Evolutionary conservation across 2,797 vertebrate genomes (phyloP).

Genomic region (Apogon hyalosoma): DNA sequence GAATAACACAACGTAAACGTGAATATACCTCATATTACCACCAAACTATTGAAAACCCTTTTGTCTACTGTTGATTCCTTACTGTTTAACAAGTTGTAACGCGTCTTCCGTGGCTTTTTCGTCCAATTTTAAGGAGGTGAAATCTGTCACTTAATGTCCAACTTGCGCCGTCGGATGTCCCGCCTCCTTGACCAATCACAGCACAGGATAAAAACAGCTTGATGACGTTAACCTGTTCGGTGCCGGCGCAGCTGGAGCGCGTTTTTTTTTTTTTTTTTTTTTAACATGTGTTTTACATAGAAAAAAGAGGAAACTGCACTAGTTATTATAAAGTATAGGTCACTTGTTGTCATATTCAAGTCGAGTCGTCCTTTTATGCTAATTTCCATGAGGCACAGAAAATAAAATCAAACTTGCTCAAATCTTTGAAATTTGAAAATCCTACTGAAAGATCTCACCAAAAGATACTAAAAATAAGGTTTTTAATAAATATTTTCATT

Average conservation of each 20-base stretch:
- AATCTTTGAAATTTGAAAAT: too few relatives aligned
- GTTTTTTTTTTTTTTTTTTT: too few relatives aligned
- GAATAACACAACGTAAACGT: conserved; percentile 34
- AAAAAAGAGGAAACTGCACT: too few relatives aligned
- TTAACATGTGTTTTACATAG: not conserved
- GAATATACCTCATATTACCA: conserved; percentile 14
- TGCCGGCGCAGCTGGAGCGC: conserved; percentile 5
- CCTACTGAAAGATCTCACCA: too few relatives aligned
- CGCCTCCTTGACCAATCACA: conserved; percentile 73
- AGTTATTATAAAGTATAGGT: too few relatives aligned
- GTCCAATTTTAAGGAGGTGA: conserved; percentile 69
- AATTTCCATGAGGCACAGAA: too few relatives aligned
- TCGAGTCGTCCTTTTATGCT: too few relatives aligned
- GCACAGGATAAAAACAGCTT: conserved; percentile 1
- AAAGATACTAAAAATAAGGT: too few relatives aligned
- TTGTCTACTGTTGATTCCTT: conserved; percentile 55
- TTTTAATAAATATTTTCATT: too few relatives aligned
- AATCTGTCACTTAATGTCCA: conserved; percentile 68
- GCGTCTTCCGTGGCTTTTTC: conserved; percentile 71
- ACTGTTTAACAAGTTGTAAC: conserved; percentile 67
- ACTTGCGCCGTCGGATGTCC: conserved; percentile 73
- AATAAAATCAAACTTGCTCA: too few relatives aligned
- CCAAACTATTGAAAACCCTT: conserved; percentile 9
- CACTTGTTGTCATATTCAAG: too few relatives aligned
- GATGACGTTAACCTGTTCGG: conserved; percentile 48